phyloP scores from a whole-genome alignment of 37 sponge, comb jelly and placozoan genomes.

The Lycopodina hypogea region DNA sequence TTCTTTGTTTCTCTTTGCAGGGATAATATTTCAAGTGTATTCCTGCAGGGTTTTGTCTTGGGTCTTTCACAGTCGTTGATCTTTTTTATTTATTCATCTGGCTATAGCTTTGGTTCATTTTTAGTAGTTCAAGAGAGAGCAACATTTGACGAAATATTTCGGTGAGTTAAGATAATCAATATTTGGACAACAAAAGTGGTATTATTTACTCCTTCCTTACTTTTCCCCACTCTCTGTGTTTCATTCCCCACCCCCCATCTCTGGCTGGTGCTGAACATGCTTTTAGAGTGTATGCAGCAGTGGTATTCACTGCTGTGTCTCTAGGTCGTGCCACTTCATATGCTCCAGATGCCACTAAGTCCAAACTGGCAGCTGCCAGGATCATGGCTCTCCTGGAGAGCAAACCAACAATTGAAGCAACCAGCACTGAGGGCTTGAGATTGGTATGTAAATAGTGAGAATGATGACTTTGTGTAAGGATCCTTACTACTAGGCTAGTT shows the following conservation, averaged over 20 bases:
- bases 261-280: no score
- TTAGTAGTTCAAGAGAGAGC: slow-evolving; percentile 38
- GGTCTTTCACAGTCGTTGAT: slow-evolving; percentile 69
- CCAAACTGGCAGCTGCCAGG: slow-evolving; percentile 67
- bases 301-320: slow-evolving; percentile 88
- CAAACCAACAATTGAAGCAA: slow-evolving; percentile 57
- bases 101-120: slow-evolving; percentile 75
- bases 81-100: slow-evolving; percentile 72
- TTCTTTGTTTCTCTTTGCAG: background rate
- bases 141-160: slow-evolving; percentile 55
- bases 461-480: no score
- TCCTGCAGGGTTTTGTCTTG: slow-evolving; percentile 43
- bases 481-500: no score
- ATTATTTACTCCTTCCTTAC: no score
- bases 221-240: no score
- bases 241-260: no score
- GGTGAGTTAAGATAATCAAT: no score
- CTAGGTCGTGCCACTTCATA: slow-evolving; percentile 81
- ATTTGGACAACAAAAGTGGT: no score
- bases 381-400: slow-evolving; percentile 57
- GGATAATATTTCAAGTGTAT: slow-evolving; percentile 33
- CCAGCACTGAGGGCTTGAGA: slow-evolving; percentile 42
- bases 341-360: slow-evolving; percentile 77
- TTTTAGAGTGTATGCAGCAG: slow-evolving; percentile 85
- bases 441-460: slow-evolving; percentile 42